phyloP scores from a whole-genome alignment of 2,797 vertebrate genomes.

The Pangasius macronema region DNA sequence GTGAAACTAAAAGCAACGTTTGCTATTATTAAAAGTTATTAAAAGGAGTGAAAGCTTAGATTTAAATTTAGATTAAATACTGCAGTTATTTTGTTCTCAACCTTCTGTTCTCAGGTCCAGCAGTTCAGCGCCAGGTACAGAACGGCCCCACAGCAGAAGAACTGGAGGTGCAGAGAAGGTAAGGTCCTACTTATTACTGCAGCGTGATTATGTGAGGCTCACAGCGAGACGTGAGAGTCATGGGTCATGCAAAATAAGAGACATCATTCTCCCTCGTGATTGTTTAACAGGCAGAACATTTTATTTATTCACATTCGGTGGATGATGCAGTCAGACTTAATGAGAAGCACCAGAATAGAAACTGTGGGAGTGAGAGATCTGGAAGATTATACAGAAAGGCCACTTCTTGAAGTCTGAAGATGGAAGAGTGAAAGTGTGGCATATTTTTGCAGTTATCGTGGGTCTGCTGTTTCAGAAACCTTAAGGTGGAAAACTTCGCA shows the following conservation, averaged over 20 bases:
- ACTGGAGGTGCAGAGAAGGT: constrained; percentile 96
- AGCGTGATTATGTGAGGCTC: background rate
- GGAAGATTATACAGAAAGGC: background rate
- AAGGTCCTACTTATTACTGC: constrained; percentile 37
- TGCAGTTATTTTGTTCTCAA: background rate
- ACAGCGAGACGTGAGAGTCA: background rate
- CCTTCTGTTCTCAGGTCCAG: constrained; percentile 79
- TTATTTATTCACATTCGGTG: constrained; percentile 18
- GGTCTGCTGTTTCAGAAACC: background rate
- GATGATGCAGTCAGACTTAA: background rate
- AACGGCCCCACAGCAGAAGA: constrained; percentile 95
- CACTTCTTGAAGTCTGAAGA: constrained; percentile 12
- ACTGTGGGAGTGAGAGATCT: constrained; percentile 7
- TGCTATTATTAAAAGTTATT: background rate
- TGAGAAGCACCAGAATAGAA: background rate
- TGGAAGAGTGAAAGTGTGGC: constrained; percentile 22
- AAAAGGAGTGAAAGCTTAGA: background rate
- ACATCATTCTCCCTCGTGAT: background rate
- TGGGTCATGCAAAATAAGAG: background rate
- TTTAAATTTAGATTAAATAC: background rate
- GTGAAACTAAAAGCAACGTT: background rate
- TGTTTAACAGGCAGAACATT: background rate
- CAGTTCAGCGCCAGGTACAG: constrained; percentile 91
- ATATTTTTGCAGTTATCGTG: background rate
- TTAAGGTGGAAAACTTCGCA: background rate